Evolutionary conservation across 2,113 vertebrate genomes (phyloP).

Genomic region (Tachysurus vachellii): DNA sequence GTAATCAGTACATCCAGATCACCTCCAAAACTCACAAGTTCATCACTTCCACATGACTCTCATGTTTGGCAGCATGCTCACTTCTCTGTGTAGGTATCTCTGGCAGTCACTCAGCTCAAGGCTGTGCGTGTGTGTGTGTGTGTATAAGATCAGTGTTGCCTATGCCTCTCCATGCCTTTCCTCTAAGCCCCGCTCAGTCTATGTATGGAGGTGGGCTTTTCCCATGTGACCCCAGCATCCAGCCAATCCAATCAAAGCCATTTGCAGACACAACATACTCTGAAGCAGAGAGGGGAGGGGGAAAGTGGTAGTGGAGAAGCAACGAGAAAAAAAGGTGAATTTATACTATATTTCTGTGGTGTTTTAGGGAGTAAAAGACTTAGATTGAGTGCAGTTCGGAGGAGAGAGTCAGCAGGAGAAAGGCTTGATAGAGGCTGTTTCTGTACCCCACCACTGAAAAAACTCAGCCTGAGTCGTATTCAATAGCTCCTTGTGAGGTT

Average conservation of each 20-base stretch:
- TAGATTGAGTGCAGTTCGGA: neutral
- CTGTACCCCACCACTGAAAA: conserved; percentile 9
- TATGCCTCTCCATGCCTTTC: conserved; percentile 56
- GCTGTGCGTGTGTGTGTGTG: neutral
- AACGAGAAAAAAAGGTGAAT: neutral
- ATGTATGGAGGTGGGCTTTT: conserved; percentile 72
- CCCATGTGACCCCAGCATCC: conserved; percentile 78
- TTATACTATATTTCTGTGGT: neutral
- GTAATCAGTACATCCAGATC: neutral
- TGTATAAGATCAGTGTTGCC: conserved; percentile 12
- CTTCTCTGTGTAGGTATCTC: conserved; percentile 2
- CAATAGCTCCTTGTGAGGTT: conserved; percentile 21
- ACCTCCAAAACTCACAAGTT: conserved; percentile 28
- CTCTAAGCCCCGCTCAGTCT: conserved; percentile 67
- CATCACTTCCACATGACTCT: conserved; percentile 19
- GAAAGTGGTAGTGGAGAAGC: neutral
- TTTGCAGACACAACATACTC: conserved; percentile 56
- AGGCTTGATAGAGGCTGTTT: conserved; percentile 23
- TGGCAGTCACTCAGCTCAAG: conserved; percentile 20
- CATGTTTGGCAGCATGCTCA: conserved; percentile 13
- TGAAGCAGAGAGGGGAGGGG: neutral
- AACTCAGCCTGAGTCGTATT: neutral
- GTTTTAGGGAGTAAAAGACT: neutral
- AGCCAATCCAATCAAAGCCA: conserved; percentile 81
- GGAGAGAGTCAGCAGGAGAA: neutral